Evolutionary conservation across 2,797 vertebrate genomes (phyloP).

Genomic region (Echeneis naucrates): DNA sequence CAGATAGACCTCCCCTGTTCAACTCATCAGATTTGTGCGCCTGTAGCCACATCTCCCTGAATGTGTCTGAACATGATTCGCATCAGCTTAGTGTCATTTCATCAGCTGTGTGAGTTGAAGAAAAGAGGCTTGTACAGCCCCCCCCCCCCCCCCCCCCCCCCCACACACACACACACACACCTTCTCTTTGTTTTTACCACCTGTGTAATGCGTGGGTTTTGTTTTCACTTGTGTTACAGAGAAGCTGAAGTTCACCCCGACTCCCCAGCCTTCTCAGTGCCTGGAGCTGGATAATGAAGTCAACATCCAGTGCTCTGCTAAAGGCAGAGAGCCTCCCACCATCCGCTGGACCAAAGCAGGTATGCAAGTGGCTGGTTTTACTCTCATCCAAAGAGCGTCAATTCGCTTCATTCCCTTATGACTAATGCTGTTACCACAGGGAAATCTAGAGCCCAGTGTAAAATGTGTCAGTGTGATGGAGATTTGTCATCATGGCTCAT

Average conservation of each 20-base stretch:
- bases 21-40: conserved; percentile 20
- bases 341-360: conserved; percentile 95
- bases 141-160: background rate
- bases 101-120: conserved; percentile 28
- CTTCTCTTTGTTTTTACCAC: conserved; percentile 9
- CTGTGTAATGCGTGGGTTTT: conserved; percentile 38
- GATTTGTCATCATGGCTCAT: conserved; percentile 35
- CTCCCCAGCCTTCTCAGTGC: conserved; percentile 92
- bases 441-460: conserved; percentile 23
- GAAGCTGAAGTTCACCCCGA: conserved; percentile 96
- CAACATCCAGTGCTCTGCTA: conserved; percentile 92
- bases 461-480: conserved; percentile 5
- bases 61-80: conserved; percentile 58
- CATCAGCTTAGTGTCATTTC: conserved; percentile 38
- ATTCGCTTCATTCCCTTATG: background rate
- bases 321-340: conserved; percentile 89
- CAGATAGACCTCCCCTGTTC: conserved; percentile 46
- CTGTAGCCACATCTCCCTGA: conserved; percentile 20
- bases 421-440: conserved; percentile 19
- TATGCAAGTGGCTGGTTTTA: conserved; percentile 52
- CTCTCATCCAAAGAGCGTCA: background rate
- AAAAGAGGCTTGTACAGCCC: conserved; percentile 40
- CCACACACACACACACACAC: no score
- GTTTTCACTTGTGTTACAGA: conserved; percentile 84
- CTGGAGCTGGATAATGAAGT: conserved; percentile 94